Conservation (phyloP, 2,888 invertebrate genomes). For the Aphrophora alni region DNA sequence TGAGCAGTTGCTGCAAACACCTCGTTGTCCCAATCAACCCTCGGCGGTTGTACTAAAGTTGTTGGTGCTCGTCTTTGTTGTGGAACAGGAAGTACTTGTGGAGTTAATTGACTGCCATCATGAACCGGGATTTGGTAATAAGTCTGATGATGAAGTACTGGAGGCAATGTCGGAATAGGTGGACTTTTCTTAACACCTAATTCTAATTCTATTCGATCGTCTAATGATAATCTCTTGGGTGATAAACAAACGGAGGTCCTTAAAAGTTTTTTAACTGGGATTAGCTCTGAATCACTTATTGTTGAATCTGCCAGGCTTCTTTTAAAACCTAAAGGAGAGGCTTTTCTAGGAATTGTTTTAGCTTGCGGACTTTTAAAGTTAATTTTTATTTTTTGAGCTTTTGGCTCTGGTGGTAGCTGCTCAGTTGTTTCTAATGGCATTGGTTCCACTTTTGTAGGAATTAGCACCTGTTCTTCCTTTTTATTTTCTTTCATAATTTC, state of each 20-base stretch:
- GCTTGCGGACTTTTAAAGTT: not conserved
- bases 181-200: slow-evolving; percentile 62
- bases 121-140: slow-evolving; percentile 32
- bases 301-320: slow-evolving; percentile 63
- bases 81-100: slow-evolving; percentile 12
- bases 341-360: slow-evolving; percentile 18
- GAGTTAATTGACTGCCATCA: slow-evolving; percentile 10
- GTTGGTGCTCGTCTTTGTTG: slow-evolving; percentile 17
- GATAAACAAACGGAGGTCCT: slow-evolving; percentile 55
- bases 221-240: slow-evolving; percentile 65
- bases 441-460: not conserved
- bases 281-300: slow-evolving; percentile 61
- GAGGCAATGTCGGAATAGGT: slow-evolving; percentile 41
- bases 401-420: not conserved
- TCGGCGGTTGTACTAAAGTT: slow-evolving; percentile 34
- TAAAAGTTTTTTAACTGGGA: slow-evolving; percentile 52
- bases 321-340: slow-evolving; percentile 38
- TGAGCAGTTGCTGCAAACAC: not conserved
- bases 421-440: not conserved
- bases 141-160: slow-evolving; percentile 28
- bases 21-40: slow-evolving; percentile 29
- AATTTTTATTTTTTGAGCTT: not conserved
- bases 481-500: not conserved
- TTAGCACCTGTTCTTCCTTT: not conserved
- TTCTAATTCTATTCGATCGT: slow-evolving; percentile 66